These are phyloP conservation scores for Galeopsomyia nigrocyanea DNA, from an alignment of 2,888 invertebrate species.

Conservation along the genomic window DNA sequence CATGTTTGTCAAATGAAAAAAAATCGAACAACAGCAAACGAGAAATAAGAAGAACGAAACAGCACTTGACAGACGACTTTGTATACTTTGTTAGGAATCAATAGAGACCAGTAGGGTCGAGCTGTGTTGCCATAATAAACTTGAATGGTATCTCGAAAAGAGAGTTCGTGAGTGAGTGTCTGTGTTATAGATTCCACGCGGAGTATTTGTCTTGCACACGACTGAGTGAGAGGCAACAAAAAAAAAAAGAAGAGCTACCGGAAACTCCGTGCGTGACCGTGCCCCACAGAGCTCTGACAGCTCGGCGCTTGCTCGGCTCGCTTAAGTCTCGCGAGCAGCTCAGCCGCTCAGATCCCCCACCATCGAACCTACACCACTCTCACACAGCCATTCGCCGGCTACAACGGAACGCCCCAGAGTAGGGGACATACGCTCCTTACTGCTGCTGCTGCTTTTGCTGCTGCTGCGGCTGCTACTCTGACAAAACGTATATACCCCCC, in stretches of 20 bases:
- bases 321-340: conserved; percentile 64
- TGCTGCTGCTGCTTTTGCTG: no score
- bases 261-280: conserved; percentile 66
- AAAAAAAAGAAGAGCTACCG: conserved; percentile 51
- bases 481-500: no score
- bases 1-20: conserved; percentile 23
- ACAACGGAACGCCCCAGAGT: no score
- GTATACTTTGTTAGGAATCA: conserved; percentile 47
- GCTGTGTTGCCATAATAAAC: conserved; percentile 49
- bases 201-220: conserved; percentile 50
- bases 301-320: conserved; percentile 69
- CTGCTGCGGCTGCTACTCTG: no score
- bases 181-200: neutral
- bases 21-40: neutral
- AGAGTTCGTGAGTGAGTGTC: no score
- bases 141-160: no score
- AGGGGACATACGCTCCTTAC: no score
- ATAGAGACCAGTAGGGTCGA: conserved; percentile 64
- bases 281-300: conserved; percentile 70
- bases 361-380: conserved; percentile 58
- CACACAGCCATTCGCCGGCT: conserved; percentile 41
- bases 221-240: neutral
- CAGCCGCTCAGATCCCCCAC: conserved; percentile 55
- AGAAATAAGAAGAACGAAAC: no score
- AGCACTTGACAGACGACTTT: neutral